Evolutionary conservation across 2,797 vertebrate genomes (phyloP), one percentile per base, ranked within the genome.

Genomic region (Danio aesculapii): DNA sequence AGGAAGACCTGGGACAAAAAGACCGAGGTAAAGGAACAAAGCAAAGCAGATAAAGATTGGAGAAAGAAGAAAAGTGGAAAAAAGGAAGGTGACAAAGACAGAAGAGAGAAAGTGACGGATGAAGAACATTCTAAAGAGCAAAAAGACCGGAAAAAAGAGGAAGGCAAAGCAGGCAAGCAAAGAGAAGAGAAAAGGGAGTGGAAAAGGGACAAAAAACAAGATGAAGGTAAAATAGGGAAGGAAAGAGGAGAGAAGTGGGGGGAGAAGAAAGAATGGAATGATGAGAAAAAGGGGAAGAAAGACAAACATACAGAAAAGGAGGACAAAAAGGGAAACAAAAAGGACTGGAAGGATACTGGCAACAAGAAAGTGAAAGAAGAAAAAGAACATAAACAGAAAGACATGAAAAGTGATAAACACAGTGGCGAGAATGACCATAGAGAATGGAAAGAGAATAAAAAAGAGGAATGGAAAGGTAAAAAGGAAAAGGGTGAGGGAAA

Each of bases 211-310:
- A 74, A 88, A 53, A 59, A 6, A 16, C 88, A 88, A 87, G 88
- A 73, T n/a, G 85, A 89, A 70, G 68, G n/a, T 7, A 88, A 91
- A 59, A 53, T 72, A 79, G 88, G 75, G 46, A 87, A 79, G 17
- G 84, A 74, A 11, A 53, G 68, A 12, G 21, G 39, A 44, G 81
- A 75, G 9, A 55, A 77, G 49, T 59, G 46, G 30, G 75, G 14
- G 44, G 80, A 90, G 21, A 79, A 59, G 44, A 86, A 84, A 55
- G 83, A 81, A 9, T 8, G 67, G 81, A 90, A 88, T 30, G 88
- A 87, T 62, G 90, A 88, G n/a, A 83, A 81, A 66, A 89, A 90
- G 6, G 13, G 59, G 85, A 92, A 90, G 77, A 89, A 88, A 75
- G 91, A 86, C 9, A 91, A 89, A 53, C 47, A 74, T 39, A 41